phyloP scores from a whole-genome alignment of 2,797 vertebrate genomes.

The Leptatherina wallacei region DNA sequence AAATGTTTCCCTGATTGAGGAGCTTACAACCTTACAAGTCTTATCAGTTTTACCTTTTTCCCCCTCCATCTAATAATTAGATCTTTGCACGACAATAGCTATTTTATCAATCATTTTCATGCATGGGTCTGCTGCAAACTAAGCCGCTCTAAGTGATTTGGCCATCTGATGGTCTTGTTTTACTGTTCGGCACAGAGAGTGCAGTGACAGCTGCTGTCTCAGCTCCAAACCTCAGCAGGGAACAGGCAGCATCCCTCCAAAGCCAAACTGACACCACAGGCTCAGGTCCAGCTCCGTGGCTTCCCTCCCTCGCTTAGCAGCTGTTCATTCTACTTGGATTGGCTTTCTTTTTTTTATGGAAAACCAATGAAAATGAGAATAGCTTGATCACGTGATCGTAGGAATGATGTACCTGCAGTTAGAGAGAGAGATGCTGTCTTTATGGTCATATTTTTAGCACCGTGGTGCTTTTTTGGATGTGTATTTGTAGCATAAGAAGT shows the following conservation, averaged over 20 bases:
- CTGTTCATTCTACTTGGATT: slow-evolving; percentile 47
- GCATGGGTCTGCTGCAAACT: slow-evolving; percentile 1
- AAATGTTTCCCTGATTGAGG: no score
- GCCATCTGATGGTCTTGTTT: slow-evolving; percentile 53
- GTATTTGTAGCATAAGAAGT: neutral
- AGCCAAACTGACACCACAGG: slow-evolving; percentile 67
- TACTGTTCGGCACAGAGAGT: slow-evolving; percentile 59
- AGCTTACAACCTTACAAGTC: no score
- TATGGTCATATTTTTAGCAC: slow-evolving; percentile 17
- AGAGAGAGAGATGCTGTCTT: slow-evolving; percentile 8
- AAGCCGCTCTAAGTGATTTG: slow-evolving; percentile 54
- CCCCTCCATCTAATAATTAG: neutral
- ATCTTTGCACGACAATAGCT: neutral
- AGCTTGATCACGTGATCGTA: slow-evolving; percentile 20
- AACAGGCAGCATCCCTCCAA: slow-evolving; percentile 57
- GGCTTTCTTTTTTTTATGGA: slow-evolving; percentile 36
- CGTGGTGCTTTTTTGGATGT: neutral
- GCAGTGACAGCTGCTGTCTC: slow-evolving; percentile 75
- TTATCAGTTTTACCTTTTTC: no score
- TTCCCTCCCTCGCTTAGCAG: slow-evolving; percentile 58
- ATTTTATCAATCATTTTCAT: slow-evolving; percentile 17
- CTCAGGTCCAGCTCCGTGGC: slow-evolving; percentile 57
- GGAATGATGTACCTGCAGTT: slow-evolving; percentile 23
- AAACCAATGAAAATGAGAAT: slow-evolving; percentile 25
- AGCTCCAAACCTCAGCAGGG: slow-evolving; percentile 73